phyloP scores from a whole-genome alignment of 2,888 invertebrate species.

The Calephelis perditalis region DNA sequence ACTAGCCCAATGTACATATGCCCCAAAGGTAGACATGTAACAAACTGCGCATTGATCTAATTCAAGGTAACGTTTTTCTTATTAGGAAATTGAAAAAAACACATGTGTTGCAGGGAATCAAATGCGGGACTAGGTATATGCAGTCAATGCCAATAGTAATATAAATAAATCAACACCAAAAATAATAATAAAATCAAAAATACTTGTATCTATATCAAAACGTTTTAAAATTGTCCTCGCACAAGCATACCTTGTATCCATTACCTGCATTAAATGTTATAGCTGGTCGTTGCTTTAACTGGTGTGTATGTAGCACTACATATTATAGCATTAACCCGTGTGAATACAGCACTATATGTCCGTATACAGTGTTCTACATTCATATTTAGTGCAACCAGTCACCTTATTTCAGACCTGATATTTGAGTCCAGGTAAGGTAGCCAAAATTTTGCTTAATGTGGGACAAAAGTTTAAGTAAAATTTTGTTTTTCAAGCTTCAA shows the following conservation, averaged over 20 bases:
- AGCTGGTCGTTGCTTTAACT: constrained; percentile 1
- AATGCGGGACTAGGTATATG: no score
- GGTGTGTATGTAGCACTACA: not conserved
- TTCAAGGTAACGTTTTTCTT: no score
- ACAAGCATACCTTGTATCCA: constrained; percentile 1
- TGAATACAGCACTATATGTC: not conserved
- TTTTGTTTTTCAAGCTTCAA: no score
- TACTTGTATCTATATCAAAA: not conserved
- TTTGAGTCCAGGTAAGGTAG: constrained; percentile 1
- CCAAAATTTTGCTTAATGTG: not conserved
- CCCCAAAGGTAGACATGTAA: no score
- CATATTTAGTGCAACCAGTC: constrained; percentile 7
- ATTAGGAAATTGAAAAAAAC: no score
- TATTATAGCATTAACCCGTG: constrained; percentile 2
- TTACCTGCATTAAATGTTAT: constrained; percentile 3
- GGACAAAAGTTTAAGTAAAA: not conserved
- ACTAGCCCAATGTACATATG: no score
- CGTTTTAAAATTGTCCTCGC: not conserved
- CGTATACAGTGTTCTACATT: constrained; percentile 2
- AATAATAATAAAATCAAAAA: no score
- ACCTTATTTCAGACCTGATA: constrained; percentile 10
- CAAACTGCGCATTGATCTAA: no score
- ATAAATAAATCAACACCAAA: no score
- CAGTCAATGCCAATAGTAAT: no score
- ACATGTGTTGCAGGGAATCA: no score